phyloP scores from a whole-genome alignment of 1,140 invertebrate species.

The Drosophila willistoni region DNA sequence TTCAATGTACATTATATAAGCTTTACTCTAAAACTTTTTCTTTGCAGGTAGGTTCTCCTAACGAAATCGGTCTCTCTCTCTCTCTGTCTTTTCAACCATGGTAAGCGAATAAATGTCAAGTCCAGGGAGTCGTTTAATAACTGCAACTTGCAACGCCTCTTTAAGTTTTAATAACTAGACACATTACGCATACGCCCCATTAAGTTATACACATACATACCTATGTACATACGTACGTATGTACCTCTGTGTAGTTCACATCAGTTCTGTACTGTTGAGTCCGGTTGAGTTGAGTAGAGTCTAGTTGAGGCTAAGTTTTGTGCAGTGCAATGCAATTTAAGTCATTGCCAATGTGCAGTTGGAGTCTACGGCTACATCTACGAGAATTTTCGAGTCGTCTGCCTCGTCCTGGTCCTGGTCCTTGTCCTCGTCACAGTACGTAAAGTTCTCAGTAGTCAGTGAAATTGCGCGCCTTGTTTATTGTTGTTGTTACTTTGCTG shows the following conservation, averaged over 20 bases:
- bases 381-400: background rate
- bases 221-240: background rate
- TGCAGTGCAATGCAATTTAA: constrained; percentile 50
- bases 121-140: constrained; percentile 30
- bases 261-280: constrained; percentile 3
- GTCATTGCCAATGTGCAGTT: background rate
- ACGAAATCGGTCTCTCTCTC: background rate
- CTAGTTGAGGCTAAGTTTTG: constrained; percentile 47
- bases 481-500: constrained; percentile 59
- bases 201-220: constrained; percentile 16
- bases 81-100: background rate
- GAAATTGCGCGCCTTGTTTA: constrained; percentile 76
- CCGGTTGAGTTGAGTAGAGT: constrained; percentile 27
- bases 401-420: background rate
- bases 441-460: constrained; percentile 79
- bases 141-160: constrained; percentile 41
- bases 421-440: constrained; percentile 68
- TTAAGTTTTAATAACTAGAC: constrained; percentile 53
- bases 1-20: background rate
- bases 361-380: constrained; percentile 3
- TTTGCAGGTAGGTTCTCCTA: background rate
- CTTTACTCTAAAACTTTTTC: too few relatives aligned
- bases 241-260: background rate
- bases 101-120: constrained; percentile 11
- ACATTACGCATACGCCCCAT: constrained; percentile 72